Evolutionary conservation across 1,140 invertebrate species (phyloP), one percentile per base, ranked within the genome.

Genomic region (Procambarus clarkii): DNA sequence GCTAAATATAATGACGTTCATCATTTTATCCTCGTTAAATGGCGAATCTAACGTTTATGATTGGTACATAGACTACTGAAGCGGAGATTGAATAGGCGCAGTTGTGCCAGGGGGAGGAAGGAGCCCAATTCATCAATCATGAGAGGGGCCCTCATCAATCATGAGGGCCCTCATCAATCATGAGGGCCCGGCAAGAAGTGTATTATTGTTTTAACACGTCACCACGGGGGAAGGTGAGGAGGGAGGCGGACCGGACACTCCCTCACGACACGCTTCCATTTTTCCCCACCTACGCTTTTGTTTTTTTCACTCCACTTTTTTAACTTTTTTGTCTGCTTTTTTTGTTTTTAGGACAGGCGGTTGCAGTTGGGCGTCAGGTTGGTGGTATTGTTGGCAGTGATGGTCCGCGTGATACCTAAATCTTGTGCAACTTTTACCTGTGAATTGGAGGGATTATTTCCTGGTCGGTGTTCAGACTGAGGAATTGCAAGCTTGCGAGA

Each of bases 191-290:
- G 69, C 69, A 74, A 34, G 69, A n/a, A 34, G 8, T 21, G 24
- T 74, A 5, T 74, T 74, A n/a, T 74, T 74, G 69, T 34, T 74
- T 74, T 74, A 74, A 74, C 69, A n/a, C 24, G 69, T 74, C 69
- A 74, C 69, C 8, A n/a, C 3, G 69, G 69, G n/a, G 69, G 3
- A 18, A 5, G 69, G n/a, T 74, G 69, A 34, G 5, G 15, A 5
- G 5, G 69, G 24, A 74, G 69, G 69, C 69, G 34, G 69, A 5
- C 24, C n/a, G 4, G 24, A n/a, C 69, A 74, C 69, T 34, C 69
- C 69, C 69, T 5, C 69, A 74, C 7, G 11, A n/a, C 69, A 74
- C 69, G 34, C 7, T 34, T 34, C 69, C 60, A 64, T 64, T 64
- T 64, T 64, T 64, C 60, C 9, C 18, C 18, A 18, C 18, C 21